Base-by-base conservation (phyloP, 2,113 vertebrate genomes). In the Ptychochromis oligacanthus region DNA sequence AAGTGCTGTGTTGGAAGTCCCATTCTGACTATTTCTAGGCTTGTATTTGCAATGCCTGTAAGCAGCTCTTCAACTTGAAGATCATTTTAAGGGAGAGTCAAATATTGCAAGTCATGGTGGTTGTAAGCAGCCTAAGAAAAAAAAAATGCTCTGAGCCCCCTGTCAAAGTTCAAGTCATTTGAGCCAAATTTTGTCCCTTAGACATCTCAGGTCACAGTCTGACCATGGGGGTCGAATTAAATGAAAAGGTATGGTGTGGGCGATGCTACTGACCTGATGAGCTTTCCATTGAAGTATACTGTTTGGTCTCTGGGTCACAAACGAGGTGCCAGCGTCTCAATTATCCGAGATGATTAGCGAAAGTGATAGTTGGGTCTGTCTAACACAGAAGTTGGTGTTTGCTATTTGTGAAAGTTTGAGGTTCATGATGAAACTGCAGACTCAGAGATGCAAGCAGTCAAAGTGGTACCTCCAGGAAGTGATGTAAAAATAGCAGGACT, bases 401-500 rank as follows among this genome's bases (percentile, higher is more conserved):
- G 67, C 67, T 72, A 17, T 8, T 72, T 46, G 31, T 3, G 1
- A 54, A 72, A 54, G 46, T 72, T 72, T 72, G 46, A 72, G 26
- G 67, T 72, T 31, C 46, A 72, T 34, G 67, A 72, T 72, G 67
- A 72, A 54, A 34, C 28, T 54, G 18, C 67, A 72, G 15, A 52
- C 17, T 52, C 49, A 52, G 26, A 72, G 26, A 72, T 18, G 18
- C 67, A 31, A 36, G 36, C 7, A 36, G 36, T 36, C 36, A 36
- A 6, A 36, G 6, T 31, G 46, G 67, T 54, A n/a, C 67, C 49
- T 72, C 67, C 46, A 34, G 67, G 18, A 54, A 54, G 6, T 34
- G 26, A 6, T 72, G 52, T 72, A 72, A 72, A 72, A 72, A 72
- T 72, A 72, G 67, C 46, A 34, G 67, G 67, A 72, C 6, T 72